phyloP scores from a whole-genome alignment of 2,797 vertebrate genomes.

The Coilia nasus region DNA sequence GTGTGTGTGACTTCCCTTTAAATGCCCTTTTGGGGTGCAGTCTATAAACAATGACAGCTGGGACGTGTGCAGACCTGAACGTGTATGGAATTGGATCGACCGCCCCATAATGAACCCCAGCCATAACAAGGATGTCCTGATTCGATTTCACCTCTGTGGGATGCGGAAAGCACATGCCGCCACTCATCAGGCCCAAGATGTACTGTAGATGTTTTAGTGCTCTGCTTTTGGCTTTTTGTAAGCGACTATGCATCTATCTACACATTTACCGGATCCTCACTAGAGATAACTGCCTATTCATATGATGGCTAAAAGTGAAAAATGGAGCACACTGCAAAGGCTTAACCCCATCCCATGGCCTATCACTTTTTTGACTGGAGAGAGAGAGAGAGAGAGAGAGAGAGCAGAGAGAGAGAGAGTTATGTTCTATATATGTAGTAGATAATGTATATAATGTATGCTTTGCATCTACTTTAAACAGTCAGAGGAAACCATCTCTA shows the following conservation, averaged over 20 bases:
- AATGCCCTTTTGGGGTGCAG: constrained; percentile 21
- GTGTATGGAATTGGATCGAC: constrained; percentile 6
- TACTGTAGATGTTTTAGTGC: not conserved
- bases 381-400: too few relatives aligned
- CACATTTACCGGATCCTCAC: not conserved
- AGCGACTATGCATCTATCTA: not conserved
- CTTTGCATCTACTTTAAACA: not conserved
- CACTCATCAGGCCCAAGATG: not conserved
- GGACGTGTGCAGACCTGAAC: not conserved
- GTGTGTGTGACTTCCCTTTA: constrained; percentile 23
- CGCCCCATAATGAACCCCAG: constrained; percentile 4
- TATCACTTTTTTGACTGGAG: not conserved
- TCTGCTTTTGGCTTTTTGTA: not conserved
- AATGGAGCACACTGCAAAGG: not conserved
- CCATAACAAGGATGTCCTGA: constrained; percentile 20
- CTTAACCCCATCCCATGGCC: not conserved
- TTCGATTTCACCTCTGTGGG: constrained; percentile 3
- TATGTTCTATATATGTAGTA: too few relatives aligned
- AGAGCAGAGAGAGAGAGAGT: too few relatives aligned
- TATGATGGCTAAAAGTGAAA: not conserved
- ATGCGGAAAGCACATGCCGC: not conserved
- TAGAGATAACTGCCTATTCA: not conserved
- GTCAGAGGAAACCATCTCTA: not conserved
- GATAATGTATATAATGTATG: not conserved
- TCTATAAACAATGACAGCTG: constrained; percentile 22